Evolutionary conservation across 2,113 vertebrate genomes (phyloP).

Genomic region (Philantomba maxwellii): DNA sequence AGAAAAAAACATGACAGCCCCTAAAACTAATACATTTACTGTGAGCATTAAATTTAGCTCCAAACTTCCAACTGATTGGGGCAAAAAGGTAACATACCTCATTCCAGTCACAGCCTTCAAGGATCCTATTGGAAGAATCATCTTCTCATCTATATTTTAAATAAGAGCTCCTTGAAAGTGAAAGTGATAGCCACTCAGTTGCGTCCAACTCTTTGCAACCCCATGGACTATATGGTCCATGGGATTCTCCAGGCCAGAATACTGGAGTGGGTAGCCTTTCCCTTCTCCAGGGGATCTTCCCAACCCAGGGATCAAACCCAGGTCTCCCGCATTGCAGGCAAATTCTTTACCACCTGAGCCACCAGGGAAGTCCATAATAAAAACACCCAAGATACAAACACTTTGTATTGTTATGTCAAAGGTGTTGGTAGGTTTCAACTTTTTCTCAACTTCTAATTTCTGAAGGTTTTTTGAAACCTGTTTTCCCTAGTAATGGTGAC

Average conservation of each 20-base stretch:
- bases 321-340: not conserved
- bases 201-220: not conserved
- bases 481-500: not conserved
- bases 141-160: conserved; percentile 5
- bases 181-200: not conserved
- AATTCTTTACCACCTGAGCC: not conserved
- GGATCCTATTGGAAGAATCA: not conserved
- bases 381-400: not conserved
- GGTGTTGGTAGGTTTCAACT: not conserved
- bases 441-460: not conserved
- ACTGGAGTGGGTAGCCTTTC: not conserved
- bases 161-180: not conserved
- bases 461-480: not conserved
- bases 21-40: not conserved
- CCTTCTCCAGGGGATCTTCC: not conserved
- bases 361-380: not conserved
- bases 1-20: not conserved
- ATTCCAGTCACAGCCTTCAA: not conserved
- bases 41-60: not conserved
- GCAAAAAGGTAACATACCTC: not conserved
- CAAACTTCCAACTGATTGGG: not conserved
- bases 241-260: not conserved
- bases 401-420: not conserved
- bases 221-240: not conserved
- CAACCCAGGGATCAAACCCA: not conserved